Evolutionary conservation across 2,797 vertebrate species (phyloP).

Genomic region (Gadopsis bispinosus): DNA sequence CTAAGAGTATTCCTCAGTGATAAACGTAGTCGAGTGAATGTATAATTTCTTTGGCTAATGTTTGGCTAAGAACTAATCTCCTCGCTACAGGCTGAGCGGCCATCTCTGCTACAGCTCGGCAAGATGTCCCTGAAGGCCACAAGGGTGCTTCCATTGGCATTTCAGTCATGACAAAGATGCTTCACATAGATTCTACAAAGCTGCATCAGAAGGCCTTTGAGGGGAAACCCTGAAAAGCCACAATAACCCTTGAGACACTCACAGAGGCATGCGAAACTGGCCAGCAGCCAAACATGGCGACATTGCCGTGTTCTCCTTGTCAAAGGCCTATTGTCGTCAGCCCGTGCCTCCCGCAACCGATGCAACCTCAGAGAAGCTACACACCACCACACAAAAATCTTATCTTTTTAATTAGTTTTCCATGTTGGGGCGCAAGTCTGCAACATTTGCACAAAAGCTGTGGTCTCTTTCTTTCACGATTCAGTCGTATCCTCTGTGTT

Average conservation of each 20-base stretch:
- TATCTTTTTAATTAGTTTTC: constrained; percentile 83
- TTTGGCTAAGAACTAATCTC: constrained; percentile 12
- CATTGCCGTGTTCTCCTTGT: constrained; percentile 75
- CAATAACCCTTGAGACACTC: constrained; percentile 78
- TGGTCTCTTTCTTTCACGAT: constrained; percentile 31
- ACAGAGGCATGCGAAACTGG: constrained; percentile 79
- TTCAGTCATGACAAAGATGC: constrained; percentile 75
- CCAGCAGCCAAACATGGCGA: constrained; percentile 85
- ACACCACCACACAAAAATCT: constrained; percentile 68
- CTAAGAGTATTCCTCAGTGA: constrained; percentile 6
- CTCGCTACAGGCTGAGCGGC: constrained; percentile 20
- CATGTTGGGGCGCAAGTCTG: constrained; percentile 62
- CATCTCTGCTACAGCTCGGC: constrained; percentile 9
- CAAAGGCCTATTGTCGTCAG: constrained; percentile 82
- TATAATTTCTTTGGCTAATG: constrained; percentile 13
- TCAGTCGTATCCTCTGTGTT: neutral
- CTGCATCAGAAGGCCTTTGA: constrained; percentile 66
- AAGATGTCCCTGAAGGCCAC: constrained; percentile 33
- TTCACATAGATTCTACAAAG: constrained; percentile 68
- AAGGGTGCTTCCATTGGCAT: constrained; percentile 62
- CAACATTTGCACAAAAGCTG: constrained; percentile 71
- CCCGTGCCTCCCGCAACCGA: constrained; percentile 70
- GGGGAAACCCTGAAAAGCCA: constrained; percentile 81
- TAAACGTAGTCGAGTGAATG: constrained; percentile 7
- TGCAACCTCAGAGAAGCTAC: constrained; percentile 68